These are phyloP conservation scores for Calcarius lapponicus DNA, from an alignment of 2,797 vertebrate genomes.

Conservation along the genomic window DNA sequence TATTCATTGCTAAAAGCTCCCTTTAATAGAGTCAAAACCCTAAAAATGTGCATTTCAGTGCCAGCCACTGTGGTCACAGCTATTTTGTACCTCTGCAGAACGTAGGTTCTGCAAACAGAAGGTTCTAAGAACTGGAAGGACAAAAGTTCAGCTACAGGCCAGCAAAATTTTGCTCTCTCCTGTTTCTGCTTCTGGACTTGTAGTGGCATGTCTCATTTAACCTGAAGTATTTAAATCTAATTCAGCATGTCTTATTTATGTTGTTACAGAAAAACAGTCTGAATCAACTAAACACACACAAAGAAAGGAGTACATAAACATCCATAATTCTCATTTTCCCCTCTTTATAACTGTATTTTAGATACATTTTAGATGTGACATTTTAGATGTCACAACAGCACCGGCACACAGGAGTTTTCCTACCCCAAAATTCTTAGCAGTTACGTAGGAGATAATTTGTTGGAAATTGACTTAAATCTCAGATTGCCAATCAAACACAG, in stretches of 20 bases:
- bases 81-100: neutral
- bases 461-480: neutral
- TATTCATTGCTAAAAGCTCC: neutral
- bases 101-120: neutral
- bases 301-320: neutral
- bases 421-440: neutral
- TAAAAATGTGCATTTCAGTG: neutral
- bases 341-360: neutral
- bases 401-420: neutral
- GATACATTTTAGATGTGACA: neutral
- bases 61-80: neutral
- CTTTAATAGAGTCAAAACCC: neutral
- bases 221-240: neutral
- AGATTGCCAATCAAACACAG: neutral
- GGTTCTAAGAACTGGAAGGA: neutral
- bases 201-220: neutral
- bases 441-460: neutral
- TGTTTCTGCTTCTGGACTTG: neutral
- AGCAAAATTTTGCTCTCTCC: neutral
- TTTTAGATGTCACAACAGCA: neutral
- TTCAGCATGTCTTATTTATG: accelerated
- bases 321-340: neutral
- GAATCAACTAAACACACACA: neutral
- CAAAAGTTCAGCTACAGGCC: neutral
- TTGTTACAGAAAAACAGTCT: neutral